Percentiles rank a stretch among this genome's conserved stretches.
phyloP scores from a whole-genome alignment of 2,888 invertebrate species.

The Lysandra coridon region DNA sequence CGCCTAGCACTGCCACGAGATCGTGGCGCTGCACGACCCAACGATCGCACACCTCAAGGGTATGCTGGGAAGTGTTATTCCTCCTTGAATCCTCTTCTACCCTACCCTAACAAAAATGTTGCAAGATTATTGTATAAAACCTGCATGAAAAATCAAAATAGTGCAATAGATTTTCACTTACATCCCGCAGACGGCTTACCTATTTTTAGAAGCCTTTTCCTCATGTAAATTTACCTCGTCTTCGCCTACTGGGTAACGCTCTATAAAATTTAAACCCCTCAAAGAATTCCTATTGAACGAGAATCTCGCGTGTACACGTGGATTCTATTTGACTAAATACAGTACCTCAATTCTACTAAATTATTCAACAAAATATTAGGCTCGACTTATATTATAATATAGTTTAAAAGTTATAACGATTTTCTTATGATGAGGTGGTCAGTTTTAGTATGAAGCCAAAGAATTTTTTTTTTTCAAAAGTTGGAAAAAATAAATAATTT shows the following conservation, averaged over 20 bases:
- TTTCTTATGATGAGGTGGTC: too few relatives aligned
- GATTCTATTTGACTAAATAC: not conserved
- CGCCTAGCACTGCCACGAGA: too few relatives aligned
- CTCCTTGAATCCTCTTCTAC: too few relatives aligned
- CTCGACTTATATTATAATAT: too few relatives aligned
- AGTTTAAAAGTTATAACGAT: too few relatives aligned
- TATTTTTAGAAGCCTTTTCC: slow-evolving; percentile 11
- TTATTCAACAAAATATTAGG: not conserved
- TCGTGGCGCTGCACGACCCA: too few relatives aligned
- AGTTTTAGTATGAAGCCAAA: too few relatives aligned
- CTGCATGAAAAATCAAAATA: not conserved
- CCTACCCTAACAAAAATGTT: not conserved
- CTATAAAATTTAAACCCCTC: slow-evolving; percentile 3
- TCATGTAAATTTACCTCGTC: slow-evolving; percentile 13
- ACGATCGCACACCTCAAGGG: too few relatives aligned
- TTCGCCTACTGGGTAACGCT: not conserved
- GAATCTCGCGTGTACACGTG: not conserved
- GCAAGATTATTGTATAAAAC: not conserved
- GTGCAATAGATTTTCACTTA: not conserved
- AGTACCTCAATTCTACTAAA: not conserved
- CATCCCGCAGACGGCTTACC: not conserved
- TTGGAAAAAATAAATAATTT: too few relatives aligned
- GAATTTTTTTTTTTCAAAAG: too few relatives aligned
- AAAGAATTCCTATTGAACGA: not conserved
- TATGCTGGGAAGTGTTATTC: too few relatives aligned